A percentile compares a stretch with the other conserved stretches of the same genome.
Evolutionary conservation across 1,140 invertebrate genomes (phyloP).

Genomic region (Drosophila jambulina): DNA sequence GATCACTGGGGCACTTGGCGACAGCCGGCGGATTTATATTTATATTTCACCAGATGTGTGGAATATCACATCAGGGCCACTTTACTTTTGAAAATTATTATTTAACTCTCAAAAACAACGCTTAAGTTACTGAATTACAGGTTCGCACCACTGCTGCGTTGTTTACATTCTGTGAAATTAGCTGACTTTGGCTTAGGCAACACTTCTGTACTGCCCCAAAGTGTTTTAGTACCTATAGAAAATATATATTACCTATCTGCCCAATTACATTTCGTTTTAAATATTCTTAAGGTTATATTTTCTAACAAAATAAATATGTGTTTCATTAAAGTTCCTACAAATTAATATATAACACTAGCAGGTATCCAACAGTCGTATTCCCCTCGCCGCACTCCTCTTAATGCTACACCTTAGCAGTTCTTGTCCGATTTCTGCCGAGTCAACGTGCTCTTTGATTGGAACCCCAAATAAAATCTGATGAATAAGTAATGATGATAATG

Average conservation of each 20-base stretch:
- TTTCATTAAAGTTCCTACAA: not conserved
- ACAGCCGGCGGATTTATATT: not conserved
- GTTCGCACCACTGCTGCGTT: not conserved
- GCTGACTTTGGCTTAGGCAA: not conserved
- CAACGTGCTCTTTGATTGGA: conserved; percentile 28
- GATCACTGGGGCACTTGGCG: conserved; percentile 9
- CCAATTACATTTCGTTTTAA: not conserved
- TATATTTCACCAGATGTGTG: conserved; percentile 13
- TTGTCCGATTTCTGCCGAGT: conserved; percentile 35
- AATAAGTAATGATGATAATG: conserved; percentile 49
- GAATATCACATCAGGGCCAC: not conserved
- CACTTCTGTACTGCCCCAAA: too few relatives aligned
- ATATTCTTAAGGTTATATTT: not conserved
- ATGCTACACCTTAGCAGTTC: conserved; percentile 1
- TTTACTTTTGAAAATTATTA: not conserved
- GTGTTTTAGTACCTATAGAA: not conserved
- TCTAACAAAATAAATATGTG: not conserved
- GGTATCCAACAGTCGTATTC: conserved; percentile 5
- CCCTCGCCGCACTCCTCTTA: not conserved
- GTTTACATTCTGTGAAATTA: not conserved
- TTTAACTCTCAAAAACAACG: not conserved
- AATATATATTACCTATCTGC: not conserved
- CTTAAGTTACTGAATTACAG: not conserved
- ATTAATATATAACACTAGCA: not conserved
- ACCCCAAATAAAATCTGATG: conserved; percentile 42